phyloP scores from a whole-genome alignment of 2,888 invertebrate genomes.

The Biston betularia region DNA sequence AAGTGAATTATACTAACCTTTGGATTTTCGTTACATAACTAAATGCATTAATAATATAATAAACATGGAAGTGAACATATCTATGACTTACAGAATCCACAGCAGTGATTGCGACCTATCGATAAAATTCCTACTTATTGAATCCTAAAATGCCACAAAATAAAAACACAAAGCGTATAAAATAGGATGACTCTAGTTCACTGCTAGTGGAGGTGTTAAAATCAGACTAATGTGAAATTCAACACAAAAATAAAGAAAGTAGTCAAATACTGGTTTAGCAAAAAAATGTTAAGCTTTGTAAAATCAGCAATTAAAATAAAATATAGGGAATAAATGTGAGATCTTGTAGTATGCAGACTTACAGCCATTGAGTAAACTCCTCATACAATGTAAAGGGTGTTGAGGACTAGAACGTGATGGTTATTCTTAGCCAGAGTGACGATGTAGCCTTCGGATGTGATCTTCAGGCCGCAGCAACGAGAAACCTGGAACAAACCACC shows the following conservation, averaged over 20 bases:
- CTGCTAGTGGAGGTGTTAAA: slow-evolving; percentile 74
- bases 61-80: slow-evolving; percentile 77
- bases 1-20: slow-evolving; percentile 81
- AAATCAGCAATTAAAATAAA: slow-evolving; percentile 85
- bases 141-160: slow-evolving; percentile 69
- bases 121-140: slow-evolving; percentile 51
- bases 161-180: slow-evolving; percentile 66
- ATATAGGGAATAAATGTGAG: slow-evolving; percentile 86
- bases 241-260: slow-evolving; percentile 78
- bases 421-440: slow-evolving; percentile 99
- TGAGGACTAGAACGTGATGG: slow-evolving; percentile 98
- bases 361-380: slow-evolving; percentile 84
- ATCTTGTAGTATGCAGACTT: slow-evolving; percentile 86
- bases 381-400: slow-evolving; percentile 97
- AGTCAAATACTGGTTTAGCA: slow-evolving; percentile 86
- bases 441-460: slow-evolving; percentile 98
- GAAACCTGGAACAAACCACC: slow-evolving; percentile 90
- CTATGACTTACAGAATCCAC: slow-evolving; percentile 78
- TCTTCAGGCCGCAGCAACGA: slow-evolving; percentile 98
- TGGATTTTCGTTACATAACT: slow-evolving; percentile 85
- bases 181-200: slow-evolving; percentile 68
- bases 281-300: slow-evolving; percentile 83
- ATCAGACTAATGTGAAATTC: slow-evolving; percentile 83
- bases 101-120: slow-evolving; percentile 69
- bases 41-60: slow-evolving; percentile 82